Conservation (phyloP, 2,113 vertebrate genomes). For the Nesogale talazaci region DNA sequence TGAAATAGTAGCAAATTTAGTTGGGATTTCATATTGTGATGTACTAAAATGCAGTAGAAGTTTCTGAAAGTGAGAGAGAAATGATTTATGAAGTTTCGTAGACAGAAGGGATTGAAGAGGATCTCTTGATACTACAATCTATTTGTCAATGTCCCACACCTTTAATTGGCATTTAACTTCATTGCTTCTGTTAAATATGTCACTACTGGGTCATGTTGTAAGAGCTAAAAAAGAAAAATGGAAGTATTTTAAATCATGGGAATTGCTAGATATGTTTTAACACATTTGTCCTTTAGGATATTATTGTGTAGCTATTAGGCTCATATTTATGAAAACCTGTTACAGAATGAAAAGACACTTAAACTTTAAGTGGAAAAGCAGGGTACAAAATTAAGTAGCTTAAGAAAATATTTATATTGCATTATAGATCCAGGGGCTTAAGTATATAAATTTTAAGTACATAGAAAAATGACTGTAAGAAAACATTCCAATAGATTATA, state of each 20-base stretch:
- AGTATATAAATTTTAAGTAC: background rate
- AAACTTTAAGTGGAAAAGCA: conserved; percentile 52
- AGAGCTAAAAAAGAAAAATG: background rate
- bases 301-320: conserved; percentile 38
- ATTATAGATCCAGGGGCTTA: background rate
- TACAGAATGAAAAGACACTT: background rate
- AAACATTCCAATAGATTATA: background rate
- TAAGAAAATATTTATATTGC: background rate
- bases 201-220: background rate
- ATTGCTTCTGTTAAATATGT: conserved; percentile 34
- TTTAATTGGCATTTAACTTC: conserved; percentile 15
- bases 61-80: background rate
- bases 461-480: conserved; percentile 22
- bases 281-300: conserved; percentile 19
- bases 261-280: conserved; percentile 13
- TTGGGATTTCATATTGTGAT: background rate
- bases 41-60: background rate
- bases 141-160: conserved; percentile 10
- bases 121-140: conserved; percentile 42
- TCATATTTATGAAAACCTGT: conserved; percentile 23
- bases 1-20: background rate
- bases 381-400: background rate
- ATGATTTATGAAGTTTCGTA: conserved; percentile 11
- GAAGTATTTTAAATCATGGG: conserved; percentile 50
- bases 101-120: conserved; percentile 1